phyloP scores from a whole-genome alignment of 2,113 vertebrate genomes.

The Urocynchramus pylzowi region DNA sequence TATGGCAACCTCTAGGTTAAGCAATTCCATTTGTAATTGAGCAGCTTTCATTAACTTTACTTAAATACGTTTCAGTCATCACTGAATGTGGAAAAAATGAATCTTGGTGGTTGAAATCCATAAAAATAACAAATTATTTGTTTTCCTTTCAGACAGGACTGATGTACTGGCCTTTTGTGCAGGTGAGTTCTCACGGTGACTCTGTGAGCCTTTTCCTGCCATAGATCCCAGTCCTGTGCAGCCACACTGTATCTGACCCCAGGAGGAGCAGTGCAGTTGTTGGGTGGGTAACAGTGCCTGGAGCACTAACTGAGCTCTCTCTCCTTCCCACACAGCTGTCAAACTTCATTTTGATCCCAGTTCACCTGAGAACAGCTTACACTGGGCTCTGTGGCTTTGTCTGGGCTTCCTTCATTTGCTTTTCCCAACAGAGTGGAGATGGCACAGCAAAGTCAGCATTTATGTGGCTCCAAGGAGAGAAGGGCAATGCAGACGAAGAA shows the following conservation, averaged over 20 bases:
- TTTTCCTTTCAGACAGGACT: slow-evolving; percentile 82
- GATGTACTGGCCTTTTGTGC: slow-evolving; percentile 90
- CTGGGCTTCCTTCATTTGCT: slow-evolving; percentile 90
- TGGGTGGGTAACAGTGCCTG: neutral
- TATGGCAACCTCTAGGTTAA: neutral
- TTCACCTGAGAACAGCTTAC: slow-evolving; percentile 84
- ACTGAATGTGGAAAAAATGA: neutral
- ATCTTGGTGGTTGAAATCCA: neutral
- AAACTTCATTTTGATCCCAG: slow-evolving; percentile 87
- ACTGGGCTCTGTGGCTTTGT: slow-evolving; percentile 88
- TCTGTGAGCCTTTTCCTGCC: neutral
- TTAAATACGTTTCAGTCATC: neutral
- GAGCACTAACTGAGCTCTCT: neutral
- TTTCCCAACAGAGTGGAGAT: slow-evolving; percentile 84
- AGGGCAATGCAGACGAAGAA: neutral
- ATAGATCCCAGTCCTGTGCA: neutral
- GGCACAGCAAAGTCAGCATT: slow-evolving; percentile 78
- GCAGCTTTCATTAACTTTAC: neutral
- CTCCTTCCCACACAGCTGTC: slow-evolving; percentile 75
- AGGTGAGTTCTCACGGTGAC: slow-evolving; percentile 76
- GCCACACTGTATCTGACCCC: neutral
- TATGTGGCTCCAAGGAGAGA: slow-evolving; percentile 45
- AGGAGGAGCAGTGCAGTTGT: neutral
- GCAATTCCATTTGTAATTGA: neutral
- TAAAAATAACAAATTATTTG: slow-evolving; percentile 13